A percentile compares a stretch with the other conserved stretches of the same genome.
Evolutionary conservation across 2,113 vertebrate genomes (phyloP).

Genomic region (Chauna torquata): DNA sequence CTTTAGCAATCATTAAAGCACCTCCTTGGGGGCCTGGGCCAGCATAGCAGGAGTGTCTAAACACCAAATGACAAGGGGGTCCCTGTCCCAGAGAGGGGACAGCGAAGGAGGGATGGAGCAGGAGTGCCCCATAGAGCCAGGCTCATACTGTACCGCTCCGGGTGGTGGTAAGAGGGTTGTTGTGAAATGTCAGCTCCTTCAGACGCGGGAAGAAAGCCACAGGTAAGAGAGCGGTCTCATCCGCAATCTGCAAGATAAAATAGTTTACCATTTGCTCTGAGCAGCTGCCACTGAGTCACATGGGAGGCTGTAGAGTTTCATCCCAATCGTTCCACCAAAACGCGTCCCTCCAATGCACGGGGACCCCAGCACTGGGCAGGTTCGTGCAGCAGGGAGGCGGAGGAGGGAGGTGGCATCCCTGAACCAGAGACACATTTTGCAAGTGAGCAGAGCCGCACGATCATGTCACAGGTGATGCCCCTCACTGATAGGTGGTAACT

Average conservation of each 20-base stretch:
- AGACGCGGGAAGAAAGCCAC: constrained; percentile 82
- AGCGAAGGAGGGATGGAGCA: not conserved
- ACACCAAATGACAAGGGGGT: rapidly evolving
- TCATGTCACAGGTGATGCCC: not conserved
- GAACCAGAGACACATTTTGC: not conserved
- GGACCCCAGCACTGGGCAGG: not conserved
- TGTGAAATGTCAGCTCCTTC: constrained; percentile 80
- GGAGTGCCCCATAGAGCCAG: rapidly evolving
- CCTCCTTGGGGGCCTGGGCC: not conserved
- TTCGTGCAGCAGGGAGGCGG: not conserved
- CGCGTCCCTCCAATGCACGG: rapidly evolving
- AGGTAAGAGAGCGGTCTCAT: constrained; percentile 82
- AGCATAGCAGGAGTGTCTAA: not conserved
- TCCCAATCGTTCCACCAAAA: not conserved
- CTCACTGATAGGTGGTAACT: not conserved
- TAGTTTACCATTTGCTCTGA: not conserved
- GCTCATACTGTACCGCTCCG: constrained; percentile 72
- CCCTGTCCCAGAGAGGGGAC: not conserved
- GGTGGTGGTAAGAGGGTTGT: constrained; percentile 81
- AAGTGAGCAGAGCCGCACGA: too few species aligned
- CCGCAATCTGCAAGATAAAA: constrained; percentile 74
- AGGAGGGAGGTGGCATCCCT: not conserved
- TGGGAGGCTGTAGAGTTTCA: not conserved
- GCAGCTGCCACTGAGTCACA: not conserved
- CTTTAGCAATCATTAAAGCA: not conserved